Conservation (phyloP, 2,113 vertebrate species). For the Rhinogobius similis region DNA sequence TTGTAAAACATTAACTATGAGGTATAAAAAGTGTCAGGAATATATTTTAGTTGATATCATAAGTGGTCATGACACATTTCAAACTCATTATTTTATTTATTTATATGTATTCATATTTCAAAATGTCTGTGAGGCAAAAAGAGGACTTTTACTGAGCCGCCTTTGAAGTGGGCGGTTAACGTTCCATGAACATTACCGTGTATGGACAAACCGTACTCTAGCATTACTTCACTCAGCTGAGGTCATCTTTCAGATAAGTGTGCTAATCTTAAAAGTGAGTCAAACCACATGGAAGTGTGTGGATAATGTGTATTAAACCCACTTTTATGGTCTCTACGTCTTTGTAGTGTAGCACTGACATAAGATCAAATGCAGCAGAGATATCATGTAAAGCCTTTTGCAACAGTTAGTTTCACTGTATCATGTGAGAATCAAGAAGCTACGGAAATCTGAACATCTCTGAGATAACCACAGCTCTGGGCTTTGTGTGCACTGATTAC, state of each 20-base stretch:
- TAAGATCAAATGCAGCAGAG: conserved; percentile 35
- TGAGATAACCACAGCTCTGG: conserved; percentile 29
- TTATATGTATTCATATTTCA: neutral
- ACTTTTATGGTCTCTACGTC: neutral
- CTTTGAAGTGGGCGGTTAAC: neutral
- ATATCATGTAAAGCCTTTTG: conserved; percentile 27
- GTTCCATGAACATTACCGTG: neutral
- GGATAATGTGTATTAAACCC: neutral
- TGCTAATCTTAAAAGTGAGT: neutral
- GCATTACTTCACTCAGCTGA: conserved; percentile 34
- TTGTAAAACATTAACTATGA: no score
- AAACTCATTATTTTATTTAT: neutral
- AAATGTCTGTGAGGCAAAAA: neutral
- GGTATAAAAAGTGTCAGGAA: no score
- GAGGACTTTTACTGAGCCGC: neutral
- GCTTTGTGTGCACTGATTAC: conserved; percentile 25
- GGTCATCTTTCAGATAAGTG: conserved; percentile 32
- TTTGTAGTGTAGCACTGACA: neutral
- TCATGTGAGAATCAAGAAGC: conserved; percentile 14
- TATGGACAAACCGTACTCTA: conserved; percentile 28
- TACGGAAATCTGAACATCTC: conserved; percentile 12
- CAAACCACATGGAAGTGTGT: neutral
- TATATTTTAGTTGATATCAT: no score
- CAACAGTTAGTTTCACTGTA: neutral
- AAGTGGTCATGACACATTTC: neutral